phyloP scores from a whole-genome alignment of 2,797 vertebrate genomes.

The Acanthurus lineatus region DNA sequence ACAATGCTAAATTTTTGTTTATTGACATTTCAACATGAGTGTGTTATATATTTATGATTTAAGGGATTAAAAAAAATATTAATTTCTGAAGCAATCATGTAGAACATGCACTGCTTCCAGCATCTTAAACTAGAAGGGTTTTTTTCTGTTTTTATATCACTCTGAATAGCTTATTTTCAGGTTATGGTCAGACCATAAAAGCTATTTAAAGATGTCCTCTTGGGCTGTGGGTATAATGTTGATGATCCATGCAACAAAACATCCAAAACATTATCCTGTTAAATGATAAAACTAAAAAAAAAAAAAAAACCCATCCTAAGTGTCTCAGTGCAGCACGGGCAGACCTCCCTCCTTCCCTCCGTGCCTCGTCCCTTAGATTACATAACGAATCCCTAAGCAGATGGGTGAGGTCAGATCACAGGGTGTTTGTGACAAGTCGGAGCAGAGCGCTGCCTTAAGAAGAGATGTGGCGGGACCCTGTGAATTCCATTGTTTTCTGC shows the following conservation, averaged over 20 bases:
- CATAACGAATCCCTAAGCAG: conserved; percentile 73
- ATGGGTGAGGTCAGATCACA: conserved; percentile 74
- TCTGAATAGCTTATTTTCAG: neutral
- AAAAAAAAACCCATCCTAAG: neutral
- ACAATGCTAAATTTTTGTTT: no score
- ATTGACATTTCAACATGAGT: no score
- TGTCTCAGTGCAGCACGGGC: conserved; percentile 17
- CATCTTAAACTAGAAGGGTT: neutral
- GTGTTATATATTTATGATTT: neutral
- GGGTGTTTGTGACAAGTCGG: conserved; percentile 70
- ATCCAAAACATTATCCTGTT: neutral
- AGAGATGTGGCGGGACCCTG: conserved; percentile 49
- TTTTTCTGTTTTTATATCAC: neutral
- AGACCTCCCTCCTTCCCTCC: conserved; percentile 36
- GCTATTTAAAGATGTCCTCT: conserved; percentile 15
- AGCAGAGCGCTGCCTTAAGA: conserved; percentile 57
- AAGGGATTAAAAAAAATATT: neutral
- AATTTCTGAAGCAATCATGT: neutral
- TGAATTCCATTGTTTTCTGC: conserved; percentile 70
- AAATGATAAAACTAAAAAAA: no score
- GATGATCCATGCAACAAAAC: conserved; percentile 5
- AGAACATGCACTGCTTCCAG: neutral
- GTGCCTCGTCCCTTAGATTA: conserved; percentile 58
- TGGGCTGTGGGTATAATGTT: neutral
- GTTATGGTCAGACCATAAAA: conserved; percentile 6